phyloP scores from a whole-genome alignment of 2,888 invertebrate species.

The Lasioglossum marginatum region DNA sequence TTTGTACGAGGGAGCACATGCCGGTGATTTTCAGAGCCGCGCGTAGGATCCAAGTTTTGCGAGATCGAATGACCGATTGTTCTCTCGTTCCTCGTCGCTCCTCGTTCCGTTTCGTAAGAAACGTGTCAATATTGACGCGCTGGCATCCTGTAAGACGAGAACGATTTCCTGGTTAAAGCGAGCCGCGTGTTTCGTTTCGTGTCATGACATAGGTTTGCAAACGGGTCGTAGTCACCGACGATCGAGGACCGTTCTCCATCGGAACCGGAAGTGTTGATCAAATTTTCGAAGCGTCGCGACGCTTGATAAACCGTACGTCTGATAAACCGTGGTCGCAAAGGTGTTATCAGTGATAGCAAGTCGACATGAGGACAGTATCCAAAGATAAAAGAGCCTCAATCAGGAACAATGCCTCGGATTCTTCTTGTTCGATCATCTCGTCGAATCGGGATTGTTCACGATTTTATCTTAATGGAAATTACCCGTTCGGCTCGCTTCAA shows the following conservation, averaged over 20 bases:
- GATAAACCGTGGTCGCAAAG: not conserved
- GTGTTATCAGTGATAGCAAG: constrained; percentile 43
- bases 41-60: not conserved
- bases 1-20: not conserved
- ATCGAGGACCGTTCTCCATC: constrained; percentile 22
- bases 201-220: constrained; percentile 51
- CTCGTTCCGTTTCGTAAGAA: constrained; percentile 73
- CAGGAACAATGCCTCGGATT: constrained; percentile 17
- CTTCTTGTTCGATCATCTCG: not conserved
- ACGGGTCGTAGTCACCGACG: constrained; percentile 30
- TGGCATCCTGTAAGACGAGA: constrained; percentile 78
- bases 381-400: constrained; percentile 35
- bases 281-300: not conserved
- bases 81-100: not conserved
- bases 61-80: constrained; percentile 38
- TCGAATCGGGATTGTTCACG: not conserved
- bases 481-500: not conserved
- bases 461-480: constrained; percentile 31
- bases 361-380: constrained; percentile 29
- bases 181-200: constrained; percentile 40
- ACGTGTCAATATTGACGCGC: constrained; percentile 80
- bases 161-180: constrained; percentile 73
- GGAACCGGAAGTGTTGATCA: not conserved
- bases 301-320: not conserved
- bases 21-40: not conserved